A percentile compares a stretch with the other conserved stretches of the same genome.
These are phyloP conservation scores for Drosophila teissieri DNA, from an alignment of 1,140 invertebrate genomes.

Conservation along the genomic window DNA sequence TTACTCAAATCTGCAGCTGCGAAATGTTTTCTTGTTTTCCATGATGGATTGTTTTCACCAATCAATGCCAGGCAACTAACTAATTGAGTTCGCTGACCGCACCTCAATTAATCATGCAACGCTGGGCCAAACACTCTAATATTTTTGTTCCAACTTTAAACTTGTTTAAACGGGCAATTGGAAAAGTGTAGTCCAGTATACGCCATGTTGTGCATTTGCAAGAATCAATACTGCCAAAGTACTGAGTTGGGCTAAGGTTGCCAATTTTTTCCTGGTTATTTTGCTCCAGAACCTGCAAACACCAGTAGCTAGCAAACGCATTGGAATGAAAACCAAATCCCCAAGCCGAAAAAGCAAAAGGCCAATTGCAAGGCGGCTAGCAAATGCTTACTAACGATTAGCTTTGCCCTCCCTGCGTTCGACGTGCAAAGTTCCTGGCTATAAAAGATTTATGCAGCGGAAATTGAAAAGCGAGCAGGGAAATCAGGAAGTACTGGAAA, in stretches of 20 bases:
- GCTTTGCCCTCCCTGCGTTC: conserved; percentile 49
- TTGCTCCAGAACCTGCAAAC: conserved; percentile 6
- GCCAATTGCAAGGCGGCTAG: conserved; percentile 24
- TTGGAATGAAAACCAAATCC: conserved; percentile 7
- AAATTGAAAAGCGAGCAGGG: conserved; percentile 58
- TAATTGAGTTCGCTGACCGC: conserved; percentile 40
- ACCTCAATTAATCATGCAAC: conserved; percentile 24
- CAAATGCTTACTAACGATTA: conserved; percentile 71
- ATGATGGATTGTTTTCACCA: conserved; percentile 30
- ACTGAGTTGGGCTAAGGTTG: conserved; percentile 4
- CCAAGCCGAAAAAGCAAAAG: conserved; percentile 20
- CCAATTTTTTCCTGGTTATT: conserved; percentile 29
- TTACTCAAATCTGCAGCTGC: background rate
- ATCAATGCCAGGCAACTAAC: conserved; percentile 33
- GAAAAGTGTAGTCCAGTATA: conserved; percentile 40
- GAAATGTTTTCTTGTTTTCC: background rate
- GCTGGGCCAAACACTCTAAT: background rate
- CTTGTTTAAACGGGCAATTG: background rate
- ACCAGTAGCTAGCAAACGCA: conserved; percentile 5
- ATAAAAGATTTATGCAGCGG: conserved; percentile 77
- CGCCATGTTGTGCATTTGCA: conserved; percentile 43
- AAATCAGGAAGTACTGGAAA: too few relatives aligned
- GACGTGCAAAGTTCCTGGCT: conserved; percentile 49
- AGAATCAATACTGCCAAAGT: conserved; percentile 32
- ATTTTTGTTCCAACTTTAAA: background rate